Conservation (phyloP, 2,797 vertebrate species). For the Sebastiscus tertius region DNA sequence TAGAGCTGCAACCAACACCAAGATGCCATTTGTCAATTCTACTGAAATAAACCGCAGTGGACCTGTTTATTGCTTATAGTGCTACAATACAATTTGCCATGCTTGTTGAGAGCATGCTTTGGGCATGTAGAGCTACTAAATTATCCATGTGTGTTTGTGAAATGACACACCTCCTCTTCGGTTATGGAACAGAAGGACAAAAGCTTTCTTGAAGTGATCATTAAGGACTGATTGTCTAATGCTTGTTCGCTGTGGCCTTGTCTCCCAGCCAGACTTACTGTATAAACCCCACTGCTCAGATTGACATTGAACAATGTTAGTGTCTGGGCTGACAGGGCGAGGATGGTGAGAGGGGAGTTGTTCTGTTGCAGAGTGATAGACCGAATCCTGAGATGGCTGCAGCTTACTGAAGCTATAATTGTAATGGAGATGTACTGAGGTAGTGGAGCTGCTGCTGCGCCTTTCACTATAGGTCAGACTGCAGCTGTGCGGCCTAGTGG, state of each 20-base stretch:
- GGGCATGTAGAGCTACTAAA: not conserved
- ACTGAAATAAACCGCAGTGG: not conserved
- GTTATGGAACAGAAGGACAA: not conserved
- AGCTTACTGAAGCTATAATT: constrained; percentile 23
- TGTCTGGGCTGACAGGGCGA: constrained; percentile 25
- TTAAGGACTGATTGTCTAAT: constrained; percentile 20
- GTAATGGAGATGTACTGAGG: constrained; percentile 22
- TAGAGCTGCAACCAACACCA: not conserved
- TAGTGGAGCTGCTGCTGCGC: constrained; percentile 11
- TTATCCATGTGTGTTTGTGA: not conserved
- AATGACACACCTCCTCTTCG: not conserved
- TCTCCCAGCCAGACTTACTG: constrained; percentile 1
- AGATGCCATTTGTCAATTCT: not conserved
- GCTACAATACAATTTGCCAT: not conserved
- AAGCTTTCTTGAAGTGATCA: constrained; percentile 19
- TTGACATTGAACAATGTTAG: constrained; percentile 28
- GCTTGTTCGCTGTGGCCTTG: not conserved
- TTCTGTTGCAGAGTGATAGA: constrained; percentile 21
- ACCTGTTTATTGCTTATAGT: not conserved
- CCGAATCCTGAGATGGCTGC: constrained; percentile 12
- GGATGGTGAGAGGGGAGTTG: not conserved
- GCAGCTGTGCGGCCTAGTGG: constrained; percentile 9
- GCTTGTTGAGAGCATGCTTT: not conserved
- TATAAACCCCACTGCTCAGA: constrained; percentile 17
- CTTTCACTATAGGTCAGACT: constrained; percentile 4